Evolutionary conservation across 2,888 invertebrate species (phyloP), one percentile per base, ranked within the genome.

Genomic region (Globia sparganii): DNA sequence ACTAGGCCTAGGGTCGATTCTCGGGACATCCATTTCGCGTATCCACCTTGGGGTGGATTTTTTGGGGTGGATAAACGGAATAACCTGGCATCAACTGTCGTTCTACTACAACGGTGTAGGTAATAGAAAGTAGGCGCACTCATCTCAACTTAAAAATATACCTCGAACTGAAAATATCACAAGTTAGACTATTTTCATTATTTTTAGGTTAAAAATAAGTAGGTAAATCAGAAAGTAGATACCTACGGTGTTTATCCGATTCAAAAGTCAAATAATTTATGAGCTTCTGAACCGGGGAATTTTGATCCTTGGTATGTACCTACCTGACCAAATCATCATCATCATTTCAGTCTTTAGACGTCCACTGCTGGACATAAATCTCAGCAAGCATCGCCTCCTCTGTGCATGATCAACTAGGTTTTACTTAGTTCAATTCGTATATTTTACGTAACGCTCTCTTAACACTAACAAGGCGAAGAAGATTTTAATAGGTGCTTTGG

Each of bases 381-480:
- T 28, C 3, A 28, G 4, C 15, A 5, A 58, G 28, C 58, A 58
- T 28, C 6, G 6, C 28, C 28, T 15, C 28, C 13, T 53, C 13
- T 53, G 4, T 53, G 53, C 53, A n/a, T 56, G 59, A 31, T 21
- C 15, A 31, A 67, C 8, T 66, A 43, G 13, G 28, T 66, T 28
- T 18, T 31, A n/a, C 13, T 13, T n/a, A n/a, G 0, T 15, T 5
- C 15, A 67, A 46, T 46, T 8, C 18, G 34, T 5, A 28, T 18
- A 74, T 40, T 66, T 78, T 58, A 70, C 40, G 49, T 58, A 78
- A 78, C 28, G 2, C 25, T 43, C 4, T 64, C n/a, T 40, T 56
- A 59, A n/a, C 15, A 46, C 15, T 53, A 53, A 46, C 53, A 62
- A 81, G 31, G 18, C 53, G 0, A 49, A n/a, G n/a, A 77, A 56